Evolutionary conservation across 1,140 invertebrate genomes (phyloP), one percentile per base, ranked within the genome.

Genomic region (Drosophila sturtevanti): DNA sequence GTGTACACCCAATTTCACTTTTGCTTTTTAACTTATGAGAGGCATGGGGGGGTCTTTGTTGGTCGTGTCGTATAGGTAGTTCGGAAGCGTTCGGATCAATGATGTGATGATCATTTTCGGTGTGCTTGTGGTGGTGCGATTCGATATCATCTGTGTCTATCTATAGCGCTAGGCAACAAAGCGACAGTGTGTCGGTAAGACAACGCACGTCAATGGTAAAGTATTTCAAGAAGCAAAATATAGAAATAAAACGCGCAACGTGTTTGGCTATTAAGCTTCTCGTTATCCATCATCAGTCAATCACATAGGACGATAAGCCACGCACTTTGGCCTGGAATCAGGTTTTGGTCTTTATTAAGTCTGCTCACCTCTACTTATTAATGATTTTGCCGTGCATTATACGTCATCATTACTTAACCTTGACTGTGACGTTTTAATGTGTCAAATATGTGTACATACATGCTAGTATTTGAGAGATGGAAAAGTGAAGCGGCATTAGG

Each of bases 131-230:
- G 58, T 80, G 34, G 65, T 78, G 71, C 38, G 65, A 72, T 72
- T 76, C 58, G 22, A 72, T 73, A 82, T 78, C 73, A 77, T 69
- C 34, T 68, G 70, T 44, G 68, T 79, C 79, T 85, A 81, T 79
- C 72, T 82, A 82, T 81, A 82, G 79, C 63, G 18, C 71, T 73
- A 71, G 52, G 66, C 59, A 77, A 79, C 55, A 69, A 55, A 48
- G 63, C 41, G 58, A 63, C 51, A 70, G 44, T 77, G 60, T 27
- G 41, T 55, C 58, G 34, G 31, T 27, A 52, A 52, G 31, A 21
- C 31, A 61, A 52, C 61, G 27, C 44, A 65, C 41, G 34, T 18
- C 37, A 22, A 70, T 52, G 51, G 48, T 52, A 64, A 72, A 60
- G 61, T 58, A 72, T 61, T 37, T 44, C 41, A 34, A 41, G 38